Evolutionary conservation across 2,888 invertebrate genomes (phyloP), one percentile per base, ranked within the genome.

Genomic region (Xanthia icteritia): DNA sequence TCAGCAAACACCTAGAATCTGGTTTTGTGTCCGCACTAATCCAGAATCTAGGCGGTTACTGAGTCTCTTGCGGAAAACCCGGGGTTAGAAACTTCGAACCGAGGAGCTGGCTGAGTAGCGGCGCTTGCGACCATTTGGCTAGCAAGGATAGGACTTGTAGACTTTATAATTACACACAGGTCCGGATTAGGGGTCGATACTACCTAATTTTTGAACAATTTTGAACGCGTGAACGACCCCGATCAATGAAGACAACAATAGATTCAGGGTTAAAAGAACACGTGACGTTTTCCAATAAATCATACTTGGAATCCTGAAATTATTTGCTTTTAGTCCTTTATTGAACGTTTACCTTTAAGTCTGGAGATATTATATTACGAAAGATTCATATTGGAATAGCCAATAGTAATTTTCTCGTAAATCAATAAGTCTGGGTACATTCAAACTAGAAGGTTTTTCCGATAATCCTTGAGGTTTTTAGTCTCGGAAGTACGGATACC

Each of bases 241-340:
- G 72, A 66, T 81, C 82, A 76, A 76, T 61, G 81, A 17, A 65
- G 51, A 65, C 69, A 70, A 67, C 45, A 85, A 83, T 81, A 83
- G 82, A 81, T 51, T 77, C 60, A 77, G 69, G 85, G 82, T 85
- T 56, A 77, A 76, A 83, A 54, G 63, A 42, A 77, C 73, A 73
- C 4, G 69, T 76, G 82, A 61, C 54, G 70, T 60, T 64, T 84
- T 77, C 60, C 82, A 85, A 76, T 85, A 85, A 76, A 76, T 17
- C 61, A 69, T 72, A 58, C 65, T 64, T 77, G 66, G 63, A 77
- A 77, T 73, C 39, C 42, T 36, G 23, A 64, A 76, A 65, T 63
- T 13, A 27, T 63, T 66, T 64, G 51, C n/a, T 74, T 68, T 63
- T 27, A 66, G 66, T 15, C 56, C 36, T 63, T 56, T 80, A 61